Percentiles rank a stretch among this genome's conserved stretches.
These are phyloP conservation scores for Polyommatus iphigenia DNA, from an alignment of 2,888 invertebrate genomes.

Conservation along the genomic window DNA sequence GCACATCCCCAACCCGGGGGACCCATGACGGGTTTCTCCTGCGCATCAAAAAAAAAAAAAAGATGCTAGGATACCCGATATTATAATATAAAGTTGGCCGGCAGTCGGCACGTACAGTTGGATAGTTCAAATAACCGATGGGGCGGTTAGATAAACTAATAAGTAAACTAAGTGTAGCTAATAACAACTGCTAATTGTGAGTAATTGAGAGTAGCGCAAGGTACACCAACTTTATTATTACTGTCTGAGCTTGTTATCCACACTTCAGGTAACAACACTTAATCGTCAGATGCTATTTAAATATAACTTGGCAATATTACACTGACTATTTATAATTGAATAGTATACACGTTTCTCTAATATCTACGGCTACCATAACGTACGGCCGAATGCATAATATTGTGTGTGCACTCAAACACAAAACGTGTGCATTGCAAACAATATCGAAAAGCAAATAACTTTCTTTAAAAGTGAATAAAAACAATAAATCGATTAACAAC, in stretches of 20 bases:
- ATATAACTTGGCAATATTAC: not conserved
- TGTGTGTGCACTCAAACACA: not conserved
- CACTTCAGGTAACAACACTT: slow-evolving; percentile 19
- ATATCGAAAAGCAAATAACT: not conserved
- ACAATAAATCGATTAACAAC: not conserved
- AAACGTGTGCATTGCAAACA: not conserved
- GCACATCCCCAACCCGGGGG: no score
- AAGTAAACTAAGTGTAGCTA: not conserved
- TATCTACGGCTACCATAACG: not conserved
- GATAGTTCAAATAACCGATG: slow-evolving; percentile 10
- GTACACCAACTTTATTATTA: not conserved
- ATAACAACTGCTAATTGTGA: not conserved
- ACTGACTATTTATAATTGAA: not conserved
- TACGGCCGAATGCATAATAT: not conserved
- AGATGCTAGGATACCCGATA: not conserved
- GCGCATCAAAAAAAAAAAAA: no score
- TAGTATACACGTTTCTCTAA: not conserved
- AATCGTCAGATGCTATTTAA: not conserved
- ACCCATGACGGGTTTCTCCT: no score
- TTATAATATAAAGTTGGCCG: not conserved
- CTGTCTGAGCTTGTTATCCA: not conserved
- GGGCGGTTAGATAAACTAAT: not conserved
- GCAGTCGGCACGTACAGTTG: slow-evolving; percentile 1
- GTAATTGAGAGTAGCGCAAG: not conserved
- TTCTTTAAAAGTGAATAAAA: not conserved